Evolutionary conservation across 2,113 vertebrate genomes (phyloP).

Genomic region (human): DNA sequence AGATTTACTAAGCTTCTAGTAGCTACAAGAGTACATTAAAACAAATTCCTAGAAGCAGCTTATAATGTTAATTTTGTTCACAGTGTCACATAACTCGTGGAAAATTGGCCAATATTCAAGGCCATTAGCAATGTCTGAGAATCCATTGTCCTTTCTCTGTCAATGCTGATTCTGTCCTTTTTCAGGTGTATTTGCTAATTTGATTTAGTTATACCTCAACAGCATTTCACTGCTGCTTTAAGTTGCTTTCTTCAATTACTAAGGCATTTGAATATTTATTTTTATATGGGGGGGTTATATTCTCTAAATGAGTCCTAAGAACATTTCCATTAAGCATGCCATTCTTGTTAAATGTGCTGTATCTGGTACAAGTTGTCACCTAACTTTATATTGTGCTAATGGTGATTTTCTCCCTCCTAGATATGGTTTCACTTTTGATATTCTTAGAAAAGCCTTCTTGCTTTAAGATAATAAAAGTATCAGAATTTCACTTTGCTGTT

Average conservation of each 20-base stretch:
- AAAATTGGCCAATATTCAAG: neutral
- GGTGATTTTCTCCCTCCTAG: neutral
- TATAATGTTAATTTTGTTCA: neutral
- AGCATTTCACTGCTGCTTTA: neutral
- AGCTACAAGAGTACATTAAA: neutral
- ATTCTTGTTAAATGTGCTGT: accelerated
- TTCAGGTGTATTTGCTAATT: neutral
- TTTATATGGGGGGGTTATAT: neutral
- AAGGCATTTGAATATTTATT: neutral
- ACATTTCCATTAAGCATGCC: neutral
- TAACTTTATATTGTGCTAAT: neutral
- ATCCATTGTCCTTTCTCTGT: accelerated
- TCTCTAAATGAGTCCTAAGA: neutral
- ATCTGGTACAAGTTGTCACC: accelerated
- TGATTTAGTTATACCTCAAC: neutral
- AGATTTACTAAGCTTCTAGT: neutral
- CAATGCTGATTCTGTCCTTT: neutral
- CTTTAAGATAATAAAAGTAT: neutral
- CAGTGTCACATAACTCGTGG: neutral
- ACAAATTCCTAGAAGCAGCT: neutral
- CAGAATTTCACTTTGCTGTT: neutral
- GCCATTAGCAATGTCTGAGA: neutral
- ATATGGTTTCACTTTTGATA: neutral
- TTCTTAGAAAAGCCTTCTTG: neutral
- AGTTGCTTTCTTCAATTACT: neutral